phyloP scores from a whole-genome alignment of 1,140 invertebrate genomes.

The Bemisia tabaci region DNA sequence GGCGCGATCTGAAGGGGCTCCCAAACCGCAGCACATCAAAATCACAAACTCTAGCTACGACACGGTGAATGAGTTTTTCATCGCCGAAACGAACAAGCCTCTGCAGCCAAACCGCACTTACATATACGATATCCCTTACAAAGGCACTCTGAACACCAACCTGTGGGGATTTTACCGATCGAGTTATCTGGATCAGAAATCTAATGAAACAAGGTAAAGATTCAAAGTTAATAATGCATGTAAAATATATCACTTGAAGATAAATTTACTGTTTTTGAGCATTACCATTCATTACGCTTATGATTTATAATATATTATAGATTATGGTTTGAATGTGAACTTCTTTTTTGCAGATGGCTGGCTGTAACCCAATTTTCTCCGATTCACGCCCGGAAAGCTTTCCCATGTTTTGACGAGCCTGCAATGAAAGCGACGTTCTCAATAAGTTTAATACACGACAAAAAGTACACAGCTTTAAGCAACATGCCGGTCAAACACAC shows the following conservation, averaged over 20 bases:
- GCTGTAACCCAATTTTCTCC: conserved; percentile 54
- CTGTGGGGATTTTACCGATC: conserved; percentile 68
- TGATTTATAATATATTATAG: too few species aligned
- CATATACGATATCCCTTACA: conserved; percentile 40
- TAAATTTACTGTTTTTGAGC: too few species aligned
- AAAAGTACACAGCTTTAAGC: conserved; percentile 11
- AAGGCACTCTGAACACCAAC: conserved; percentile 42
- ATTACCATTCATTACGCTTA: too few species aligned
- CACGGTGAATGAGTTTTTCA: neutral
- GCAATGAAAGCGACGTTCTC: conserved; percentile 50
- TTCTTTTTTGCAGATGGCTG: conserved; percentile 31
- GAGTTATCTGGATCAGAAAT: conserved; percentile 47
- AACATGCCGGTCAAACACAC: conserved; percentile 19
- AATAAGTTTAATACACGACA: conserved; percentile 27
- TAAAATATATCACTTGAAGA: too few species aligned
- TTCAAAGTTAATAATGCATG: too few species aligned
- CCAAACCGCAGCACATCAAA: neutral
- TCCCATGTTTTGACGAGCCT: conserved; percentile 68
- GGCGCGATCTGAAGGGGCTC: neutral
- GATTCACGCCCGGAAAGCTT: conserved; percentile 50
- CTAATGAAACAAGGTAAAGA: conserved; percentile 44
- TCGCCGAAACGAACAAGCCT: neutral
- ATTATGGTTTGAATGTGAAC: neutral
- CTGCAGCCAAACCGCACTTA: neutral
- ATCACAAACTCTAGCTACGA: neutral